Percentiles rank a stretch among this genome's conserved stretches.
Evolutionary conservation across 2,888 invertebrate genomes (phyloP).

Genomic region (Heliconius ethilla): DNA sequence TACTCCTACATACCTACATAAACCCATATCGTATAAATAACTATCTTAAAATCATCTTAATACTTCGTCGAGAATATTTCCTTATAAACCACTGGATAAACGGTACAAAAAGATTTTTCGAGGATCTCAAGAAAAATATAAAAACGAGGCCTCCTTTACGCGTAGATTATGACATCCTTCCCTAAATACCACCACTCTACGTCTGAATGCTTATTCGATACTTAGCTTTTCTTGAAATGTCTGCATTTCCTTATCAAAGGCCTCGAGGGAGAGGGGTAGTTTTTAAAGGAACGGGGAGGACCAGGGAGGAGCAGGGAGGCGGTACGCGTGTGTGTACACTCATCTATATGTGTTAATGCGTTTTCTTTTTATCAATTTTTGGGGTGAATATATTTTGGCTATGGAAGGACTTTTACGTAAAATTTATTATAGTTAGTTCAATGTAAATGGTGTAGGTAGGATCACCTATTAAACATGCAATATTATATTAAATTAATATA

Average conservation of each 20-base stretch:
- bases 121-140: constrained; percentile 35
- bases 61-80: constrained; percentile 22
- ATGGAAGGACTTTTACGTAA: constrained; percentile 14
- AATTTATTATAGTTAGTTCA: not conserved
- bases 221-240: constrained; percentile 81
- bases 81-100: constrained; percentile 18
- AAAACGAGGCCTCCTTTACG: constrained; percentile 46
- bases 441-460: too few relatives aligned
- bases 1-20: not conserved
- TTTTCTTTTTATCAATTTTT: constrained; percentile 82
- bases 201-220: constrained; percentile 72
- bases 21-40: not conserved
- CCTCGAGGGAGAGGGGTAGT: constrained; percentile 64
- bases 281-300: constrained; percentile 63
- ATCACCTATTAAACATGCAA: too few relatives aligned
- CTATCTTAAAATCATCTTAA: not conserved
- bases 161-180: constrained; percentile 63
- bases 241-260: constrained; percentile 83
- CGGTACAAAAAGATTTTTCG: constrained; percentile 36
- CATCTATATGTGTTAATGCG: constrained; percentile 82
- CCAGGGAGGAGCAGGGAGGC: constrained; percentile 53
- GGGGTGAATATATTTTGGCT: constrained; percentile 56
- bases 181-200: constrained; percentile 65
- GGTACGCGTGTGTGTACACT: constrained; percentile 60
- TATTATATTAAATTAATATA: too few relatives aligned